Conservation (phyloP, 2,888 invertebrate species). For the Dolichomitus sp. region DNA sequence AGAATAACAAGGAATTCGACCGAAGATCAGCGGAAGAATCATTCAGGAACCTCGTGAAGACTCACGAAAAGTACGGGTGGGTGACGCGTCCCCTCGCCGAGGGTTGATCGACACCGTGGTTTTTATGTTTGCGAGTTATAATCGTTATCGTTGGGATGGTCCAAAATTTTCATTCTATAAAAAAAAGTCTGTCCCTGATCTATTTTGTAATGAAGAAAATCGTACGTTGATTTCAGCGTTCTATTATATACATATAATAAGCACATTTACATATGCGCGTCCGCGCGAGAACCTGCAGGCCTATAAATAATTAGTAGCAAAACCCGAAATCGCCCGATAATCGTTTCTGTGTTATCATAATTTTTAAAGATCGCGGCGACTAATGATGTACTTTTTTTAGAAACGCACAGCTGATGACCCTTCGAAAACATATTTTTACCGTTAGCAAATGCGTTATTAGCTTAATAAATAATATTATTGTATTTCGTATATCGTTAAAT, state of each 20-base stretch:
- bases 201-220: constrained; percentile 58
- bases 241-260: constrained; percentile 42
- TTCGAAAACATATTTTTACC: constrained; percentile 57
- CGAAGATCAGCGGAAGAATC: constrained; percentile 95
- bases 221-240: constrained; percentile 45
- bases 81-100: constrained; percentile 95
- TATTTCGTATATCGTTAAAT: constrained; percentile 45
- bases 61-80: constrained; percentile 97
- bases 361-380: constrained; percentile 43
- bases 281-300: constrained; percentile 49
- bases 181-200: constrained; percentile 58
- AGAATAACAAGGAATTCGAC: constrained; percentile 92
- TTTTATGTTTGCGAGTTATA: constrained; percentile 41
- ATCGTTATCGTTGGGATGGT: constrained; percentile 56
- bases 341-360: constrained; percentile 32
- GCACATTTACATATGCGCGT: constrained; percentile 50
- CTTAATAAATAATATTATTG: constrained; percentile 34
- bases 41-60: constrained; percentile 95
- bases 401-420: constrained; percentile 46
- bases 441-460: constrained; percentile 40
- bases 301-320: constrained; percentile 51
- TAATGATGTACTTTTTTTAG: constrained; percentile 31
- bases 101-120: constrained; percentile 88
- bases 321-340: constrained; percentile 35
- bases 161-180: constrained; percentile 49